Conservation (phyloP, 2,113 vertebrate species). For the Hepsetus odoe region DNA sequence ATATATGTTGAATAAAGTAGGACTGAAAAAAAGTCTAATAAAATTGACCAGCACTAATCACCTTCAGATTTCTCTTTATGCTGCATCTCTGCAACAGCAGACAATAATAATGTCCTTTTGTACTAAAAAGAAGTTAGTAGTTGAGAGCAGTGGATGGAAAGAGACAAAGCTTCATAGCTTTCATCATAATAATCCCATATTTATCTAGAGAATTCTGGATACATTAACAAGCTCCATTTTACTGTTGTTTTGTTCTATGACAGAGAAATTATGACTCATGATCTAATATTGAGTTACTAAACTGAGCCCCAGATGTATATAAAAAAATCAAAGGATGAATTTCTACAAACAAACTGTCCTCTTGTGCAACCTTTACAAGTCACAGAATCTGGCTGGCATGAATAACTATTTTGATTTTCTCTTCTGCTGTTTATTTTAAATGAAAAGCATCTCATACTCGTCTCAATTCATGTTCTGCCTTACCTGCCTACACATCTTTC, state of each 20-base stretch:
- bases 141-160: too few species aligned
- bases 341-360: constrained; percentile 1
- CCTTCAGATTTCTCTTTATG: too few species aligned
- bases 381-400: neutral
- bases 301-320: constrained; percentile 23
- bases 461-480: neutral
- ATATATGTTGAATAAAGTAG: too few species aligned
- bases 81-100: too few species aligned
- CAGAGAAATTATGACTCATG: neutral
- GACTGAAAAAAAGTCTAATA: too few species aligned
- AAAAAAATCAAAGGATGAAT: neutral
- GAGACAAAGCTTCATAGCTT: neutral
- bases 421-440: constrained; percentile 18
- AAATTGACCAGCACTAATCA: too few species aligned
- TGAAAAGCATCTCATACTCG: neutral
- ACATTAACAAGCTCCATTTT: neutral
- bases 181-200: neutral
- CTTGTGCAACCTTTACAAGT: neutral
- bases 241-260: constrained; percentile 12
- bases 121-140: too few species aligned
- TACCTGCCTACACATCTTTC: neutral
- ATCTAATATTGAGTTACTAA: constrained; percentile 34
- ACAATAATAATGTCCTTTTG: too few species aligned
- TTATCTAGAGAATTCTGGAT: neutral
- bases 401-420: neutral